Percentiles rank a stretch among this genome's conserved stretches.
These are phyloP conservation scores for Pseudococcus longispinus DNA, from an alignment of 2,888 invertebrate genomes.

Conservation along the genomic window DNA sequence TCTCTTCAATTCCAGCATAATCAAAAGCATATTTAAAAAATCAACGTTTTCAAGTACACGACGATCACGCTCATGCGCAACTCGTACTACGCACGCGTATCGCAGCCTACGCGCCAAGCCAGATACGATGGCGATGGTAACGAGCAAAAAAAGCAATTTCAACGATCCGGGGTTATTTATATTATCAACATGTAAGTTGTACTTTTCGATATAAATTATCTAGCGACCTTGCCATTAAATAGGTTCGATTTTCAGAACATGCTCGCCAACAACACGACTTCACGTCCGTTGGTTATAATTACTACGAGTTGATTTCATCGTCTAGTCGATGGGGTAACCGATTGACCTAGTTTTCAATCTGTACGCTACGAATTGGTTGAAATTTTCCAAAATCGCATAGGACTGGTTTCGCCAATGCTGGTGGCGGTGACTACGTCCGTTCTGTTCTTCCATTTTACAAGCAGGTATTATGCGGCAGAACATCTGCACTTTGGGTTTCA, in stretches of 20 bases:
- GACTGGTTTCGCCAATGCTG: neutral
- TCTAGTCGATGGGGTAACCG: neutral
- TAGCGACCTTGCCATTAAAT: constrained; percentile 19
- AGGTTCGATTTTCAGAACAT: neutral
- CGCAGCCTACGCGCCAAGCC: neutral
- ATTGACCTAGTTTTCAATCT: neutral
- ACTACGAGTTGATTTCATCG: neutral
- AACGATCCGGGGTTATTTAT: neutral
- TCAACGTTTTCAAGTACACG: neutral
- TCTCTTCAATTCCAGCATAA: neutral
- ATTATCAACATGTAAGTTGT: neutral
- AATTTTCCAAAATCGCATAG: neutral
- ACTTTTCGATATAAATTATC: constrained; percentile 29
- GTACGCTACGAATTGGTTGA: neutral
- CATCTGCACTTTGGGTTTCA: neutral
- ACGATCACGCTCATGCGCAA: neutral
- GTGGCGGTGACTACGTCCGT: neutral
- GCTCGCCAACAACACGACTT: neutral
- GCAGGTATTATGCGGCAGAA: neutral
- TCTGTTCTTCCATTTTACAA: neutral
- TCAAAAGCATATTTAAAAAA: neutral
- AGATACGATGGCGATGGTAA: neutral
- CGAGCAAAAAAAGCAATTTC: neutral
- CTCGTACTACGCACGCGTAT: neutral
- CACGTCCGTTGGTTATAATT: neutral